These are phyloP conservation scores for Automeris io DNA, from an alignment of 2,888 invertebrate genomes.

Conservation along the genomic window DNA sequence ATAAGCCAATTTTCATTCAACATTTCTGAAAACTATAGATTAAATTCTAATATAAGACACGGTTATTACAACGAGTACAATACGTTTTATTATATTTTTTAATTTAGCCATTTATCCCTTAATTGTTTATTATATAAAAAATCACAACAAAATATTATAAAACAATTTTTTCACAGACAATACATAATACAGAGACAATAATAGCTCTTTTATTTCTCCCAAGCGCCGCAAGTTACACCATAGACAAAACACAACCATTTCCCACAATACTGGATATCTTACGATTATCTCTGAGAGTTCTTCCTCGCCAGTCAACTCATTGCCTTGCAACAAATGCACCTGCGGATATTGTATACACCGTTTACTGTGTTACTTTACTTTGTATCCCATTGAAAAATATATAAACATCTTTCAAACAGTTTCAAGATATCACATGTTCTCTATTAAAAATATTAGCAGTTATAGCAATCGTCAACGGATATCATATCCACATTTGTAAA, in stretches of 20 bases:
- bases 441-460: no score
- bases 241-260: slow-evolving; percentile 10
- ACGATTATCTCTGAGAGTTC: slow-evolving; percentile 53
- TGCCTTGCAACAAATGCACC: slow-evolving; percentile 67
- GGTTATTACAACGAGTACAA: no score
- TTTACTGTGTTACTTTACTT: neutral
- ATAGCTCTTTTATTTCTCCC: neutral
- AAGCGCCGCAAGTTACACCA: neutral
- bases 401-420: no score
- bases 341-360: slow-evolving; percentile 27
- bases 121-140: no score
- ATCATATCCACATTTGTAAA: no score
- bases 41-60: no score
- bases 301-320: slow-evolving; percentile 58
- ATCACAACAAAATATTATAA: no score
- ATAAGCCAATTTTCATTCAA: no score
- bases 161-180: neutral
- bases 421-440: no score
- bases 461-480: no score
- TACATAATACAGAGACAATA: neutral
- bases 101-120: neutral
- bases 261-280: slow-evolving; percentile 27
- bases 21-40: no score
- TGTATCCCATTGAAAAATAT: neutral
- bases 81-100: neutral